Evolutionary conservation across 2,113 vertebrate species (phyloP).

Genomic region (Dasypus novemcinctus): DNA sequence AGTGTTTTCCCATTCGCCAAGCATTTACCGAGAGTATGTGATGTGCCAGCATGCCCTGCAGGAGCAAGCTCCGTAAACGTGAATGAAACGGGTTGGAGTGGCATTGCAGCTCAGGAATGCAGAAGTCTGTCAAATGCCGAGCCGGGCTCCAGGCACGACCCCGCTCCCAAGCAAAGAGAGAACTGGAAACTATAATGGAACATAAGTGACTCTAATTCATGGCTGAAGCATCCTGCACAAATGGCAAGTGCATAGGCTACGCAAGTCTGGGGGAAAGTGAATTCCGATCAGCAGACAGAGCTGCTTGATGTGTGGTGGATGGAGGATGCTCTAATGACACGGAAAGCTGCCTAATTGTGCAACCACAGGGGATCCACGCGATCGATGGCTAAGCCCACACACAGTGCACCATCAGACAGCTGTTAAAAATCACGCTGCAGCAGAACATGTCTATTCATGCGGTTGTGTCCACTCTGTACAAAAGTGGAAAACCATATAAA

Average conservation of each 20-base stretch:
- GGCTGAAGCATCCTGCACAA: neutral
- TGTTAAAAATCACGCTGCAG: neutral
- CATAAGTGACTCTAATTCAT: neutral
- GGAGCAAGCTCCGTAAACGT: neutral
- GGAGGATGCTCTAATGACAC: neutral
- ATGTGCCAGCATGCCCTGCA: neutral
- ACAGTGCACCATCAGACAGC: neutral
- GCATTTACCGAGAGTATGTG: neutral
- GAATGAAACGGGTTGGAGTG: neutral
- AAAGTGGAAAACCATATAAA: neutral
- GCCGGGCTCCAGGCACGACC: neutral
- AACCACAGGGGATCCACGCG: neutral
- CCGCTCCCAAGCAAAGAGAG: neutral
- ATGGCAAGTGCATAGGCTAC: neutral
- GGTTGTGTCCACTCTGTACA: neutral
- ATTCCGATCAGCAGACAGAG: neutral
- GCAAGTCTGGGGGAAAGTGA: neutral
- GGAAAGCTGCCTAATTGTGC: neutral
- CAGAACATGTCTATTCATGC: neutral
- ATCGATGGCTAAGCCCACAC: neutral
- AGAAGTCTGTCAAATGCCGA: neutral
- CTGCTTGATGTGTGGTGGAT: neutral
- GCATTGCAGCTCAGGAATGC: neutral
- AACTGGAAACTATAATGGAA: neutral
- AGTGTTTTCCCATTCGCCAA: neutral